Percentiles rank a stretch among this genome's conserved stretches.
These are phyloP conservation scores for Kryptolebias ocellatus DNA, from an alignment of 2,797 vertebrate genomes.

Conservation along the genomic window DNA sequence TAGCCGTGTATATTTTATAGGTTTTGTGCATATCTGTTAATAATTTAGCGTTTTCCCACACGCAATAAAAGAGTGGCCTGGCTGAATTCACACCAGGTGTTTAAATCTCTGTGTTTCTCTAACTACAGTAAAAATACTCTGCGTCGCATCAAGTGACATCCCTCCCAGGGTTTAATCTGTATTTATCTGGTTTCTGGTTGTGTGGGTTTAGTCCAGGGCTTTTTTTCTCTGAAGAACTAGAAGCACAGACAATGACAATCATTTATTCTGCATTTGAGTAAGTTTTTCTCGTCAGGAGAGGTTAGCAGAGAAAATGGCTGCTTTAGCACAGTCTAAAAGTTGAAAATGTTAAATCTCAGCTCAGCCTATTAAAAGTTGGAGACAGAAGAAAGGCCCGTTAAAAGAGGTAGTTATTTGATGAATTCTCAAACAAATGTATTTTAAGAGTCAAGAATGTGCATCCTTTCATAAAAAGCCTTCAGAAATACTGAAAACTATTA, in stretches of 20 bases:
- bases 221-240: no score
- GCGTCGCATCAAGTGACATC: no score
- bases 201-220: no score
- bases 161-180: no score
- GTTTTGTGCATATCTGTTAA: constrained; percentile 67
- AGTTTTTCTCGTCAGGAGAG: constrained; percentile 69
- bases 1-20: constrained; percentile 77
- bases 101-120: constrained; percentile 25
- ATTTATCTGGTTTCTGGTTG: no score
- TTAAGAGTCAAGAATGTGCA: constrained; percentile 27
- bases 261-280: constrained; percentile 29
- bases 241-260: no score
- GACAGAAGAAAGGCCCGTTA: constrained; percentile 52
- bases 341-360: constrained; percentile 50
- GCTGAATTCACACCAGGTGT: constrained; percentile 39
- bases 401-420: constrained; percentile 62
- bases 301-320: constrained; percentile 50
- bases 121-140: constrained; percentile 9
- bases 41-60: constrained; percentile 73
- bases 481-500: constrained; percentile 21
- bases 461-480: constrained; percentile 24
- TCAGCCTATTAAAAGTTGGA: constrained; percentile 61
- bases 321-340: constrained; percentile 33
- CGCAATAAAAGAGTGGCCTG: constrained; percentile 45
- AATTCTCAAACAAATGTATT: constrained; percentile 47